Evolutionary conservation across 2,113 vertebrate species (phyloP), one percentile per base, ranked within the genome.

Genomic region (Myanophis thanlyinensis): DNA sequence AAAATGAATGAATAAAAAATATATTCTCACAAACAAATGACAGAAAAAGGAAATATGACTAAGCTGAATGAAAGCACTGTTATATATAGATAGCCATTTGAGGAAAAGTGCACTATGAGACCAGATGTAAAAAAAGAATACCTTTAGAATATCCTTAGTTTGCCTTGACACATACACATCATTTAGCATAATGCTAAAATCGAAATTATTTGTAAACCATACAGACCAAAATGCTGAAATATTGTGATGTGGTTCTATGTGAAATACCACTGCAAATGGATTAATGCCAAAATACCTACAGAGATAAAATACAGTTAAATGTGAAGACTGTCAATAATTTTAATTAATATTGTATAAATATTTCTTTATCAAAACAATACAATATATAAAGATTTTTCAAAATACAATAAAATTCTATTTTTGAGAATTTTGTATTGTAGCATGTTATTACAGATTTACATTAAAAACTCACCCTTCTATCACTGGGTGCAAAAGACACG

Each of bases 171-270:
- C 93, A 88, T 98, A 98, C 89, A 98, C 98, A 30, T 98, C 98
- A 3, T 93, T 97, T 96, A 99, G 92, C 46, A 97, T 96, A 95
- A 99, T 91, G 84, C 95, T 97, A 56, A 97, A 96, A 87, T 96
- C 96, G 93, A 98, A 97, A 88, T 98, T 98, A 96, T 98, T 99
- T 87, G 97, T 98, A 96, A 98, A 97, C 99, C 99, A 99, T 90
- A 99, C 4, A 7, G 98, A 98, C 97, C 98, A 98, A 95, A 97
- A 96, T 86, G 98, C 98, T 40, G 96, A 96, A 23, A 95, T 95
- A 51, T 97, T 98, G 93, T 97, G 95, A 8, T 96, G 96, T 92
- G 97, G 97, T 95, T 98, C 98, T 91, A 99, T 95, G 93, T 98
- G 98, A 95, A 99, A 98, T 90, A 98, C 96, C 85, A 97, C 95